Percentiles rank a stretch among this genome's conserved stretches.
These are phyloP conservation scores for Phocides pigmalion DNA, from an alignment of 1,140 invertebrate species.

Conservation along the genomic window DNA sequence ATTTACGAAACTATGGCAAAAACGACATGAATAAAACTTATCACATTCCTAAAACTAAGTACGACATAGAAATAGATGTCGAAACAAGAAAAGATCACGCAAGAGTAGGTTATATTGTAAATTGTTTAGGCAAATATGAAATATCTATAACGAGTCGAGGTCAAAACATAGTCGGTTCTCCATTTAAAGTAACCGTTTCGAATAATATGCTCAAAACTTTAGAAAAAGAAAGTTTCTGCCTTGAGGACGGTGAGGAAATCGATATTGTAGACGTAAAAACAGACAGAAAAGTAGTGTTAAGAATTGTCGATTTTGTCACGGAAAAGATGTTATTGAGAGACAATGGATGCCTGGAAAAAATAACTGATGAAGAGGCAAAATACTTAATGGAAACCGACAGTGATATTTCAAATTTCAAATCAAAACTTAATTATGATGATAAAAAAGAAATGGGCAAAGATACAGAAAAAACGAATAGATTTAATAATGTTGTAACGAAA, in stretches of 20 bases:
- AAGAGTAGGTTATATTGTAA: conserved; percentile 73
- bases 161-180: conserved; percentile 78
- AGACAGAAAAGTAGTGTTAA: conserved; percentile 78
- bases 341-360: conserved; percentile 80
- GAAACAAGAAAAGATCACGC: conserved; percentile 62
- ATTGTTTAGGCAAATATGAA: conserved; percentile 74
- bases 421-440: conserved; percentile 11
- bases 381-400: conserved; percentile 58
- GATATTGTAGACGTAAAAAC: conserved; percentile 71
- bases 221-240: conserved; percentile 66
- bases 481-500: conserved; percentile 57
- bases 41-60: conserved; percentile 74
- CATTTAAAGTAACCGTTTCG: conserved; percentile 73
- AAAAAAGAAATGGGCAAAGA: conserved; percentile 16
- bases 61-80: conserved; percentile 77
- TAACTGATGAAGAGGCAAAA: conserved; percentile 71
- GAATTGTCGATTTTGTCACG: conserved; percentile 83
- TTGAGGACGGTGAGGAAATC: conserved; percentile 80
- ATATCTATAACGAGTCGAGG: conserved; percentile 79
- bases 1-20: conserved; percentile 71
- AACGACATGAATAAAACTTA: conserved; percentile 78
- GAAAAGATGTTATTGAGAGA: conserved; percentile 84
- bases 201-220: conserved; percentile 63
- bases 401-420: conserved; percentile 33
- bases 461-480: conserved; percentile 42